A percentile compares a stretch with the other conserved stretches of the same genome.
Evolutionary conservation across 2,888 invertebrate genomes (phyloP).

Genomic region (Pammene aurita): DNA sequence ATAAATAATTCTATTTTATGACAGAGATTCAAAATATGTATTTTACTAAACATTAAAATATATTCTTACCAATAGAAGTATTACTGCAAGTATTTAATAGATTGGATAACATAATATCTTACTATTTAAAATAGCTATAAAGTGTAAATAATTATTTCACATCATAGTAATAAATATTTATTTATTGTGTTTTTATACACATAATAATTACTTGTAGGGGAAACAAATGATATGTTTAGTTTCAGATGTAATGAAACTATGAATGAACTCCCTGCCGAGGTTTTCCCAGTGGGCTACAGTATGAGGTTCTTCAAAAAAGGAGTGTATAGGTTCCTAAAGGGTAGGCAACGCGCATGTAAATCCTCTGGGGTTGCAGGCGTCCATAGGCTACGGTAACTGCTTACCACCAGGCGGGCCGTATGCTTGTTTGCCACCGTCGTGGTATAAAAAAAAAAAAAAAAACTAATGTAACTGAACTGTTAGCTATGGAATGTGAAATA

Average conservation of each 20-base stretch:
- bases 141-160: conserved; percentile 30
- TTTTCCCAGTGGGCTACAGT: too few relatives aligned
- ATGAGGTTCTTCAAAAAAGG: too few relatives aligned
- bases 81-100: conserved; percentile 20
- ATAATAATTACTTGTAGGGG: background rate
- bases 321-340: too few relatives aligned
- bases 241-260: background rate
- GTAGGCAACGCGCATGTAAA: too few relatives aligned
- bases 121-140: conserved; percentile 12
- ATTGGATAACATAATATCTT: conserved; percentile 32
- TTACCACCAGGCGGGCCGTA: too few relatives aligned
- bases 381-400: too few relatives aligned
- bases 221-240: conserved; percentile 28
- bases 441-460: too few relatives aligned
- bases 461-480: background rate
- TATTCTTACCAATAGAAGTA: conserved; percentile 38
- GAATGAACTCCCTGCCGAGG: too few relatives aligned
- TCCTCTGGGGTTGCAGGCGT: too few relatives aligned
- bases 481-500: conserved; percentile 26
- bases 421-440: too few relatives aligned
- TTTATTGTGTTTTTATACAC: background rate
- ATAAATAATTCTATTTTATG: conserved; percentile 55
- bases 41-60: conserved; percentile 39
- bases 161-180: background rate
- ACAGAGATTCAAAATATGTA: conserved; percentile 52